Conservation (phyloP, 2,113 vertebrate species). For the Bos indicus region DNA sequence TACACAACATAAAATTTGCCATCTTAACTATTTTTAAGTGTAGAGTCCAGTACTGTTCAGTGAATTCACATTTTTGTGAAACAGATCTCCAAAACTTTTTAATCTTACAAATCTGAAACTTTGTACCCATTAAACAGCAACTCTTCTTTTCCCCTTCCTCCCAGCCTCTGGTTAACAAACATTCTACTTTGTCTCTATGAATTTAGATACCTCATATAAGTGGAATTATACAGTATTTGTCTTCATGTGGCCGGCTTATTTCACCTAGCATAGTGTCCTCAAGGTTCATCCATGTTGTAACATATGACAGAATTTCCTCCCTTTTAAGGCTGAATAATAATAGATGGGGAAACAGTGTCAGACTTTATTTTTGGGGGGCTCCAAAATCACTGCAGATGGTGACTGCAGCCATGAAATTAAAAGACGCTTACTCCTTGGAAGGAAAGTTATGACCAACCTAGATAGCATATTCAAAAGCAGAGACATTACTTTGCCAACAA, state of each 20-base stretch:
- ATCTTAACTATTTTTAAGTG: not conserved
- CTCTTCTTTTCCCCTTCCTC: not conserved
- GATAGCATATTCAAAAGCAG: too few species aligned
- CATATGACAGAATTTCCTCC: not conserved
- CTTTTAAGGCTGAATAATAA: not conserved
- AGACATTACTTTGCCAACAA: too few species aligned
- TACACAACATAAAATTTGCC: not conserved
- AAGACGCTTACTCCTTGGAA: too few species aligned
- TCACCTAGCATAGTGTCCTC: not conserved
- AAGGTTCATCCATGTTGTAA: not conserved
- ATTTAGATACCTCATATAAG: not conserved
- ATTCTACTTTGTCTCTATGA: not conserved
- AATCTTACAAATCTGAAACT: not conserved
- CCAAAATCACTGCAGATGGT: too few species aligned
- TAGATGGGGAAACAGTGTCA: too few species aligned
- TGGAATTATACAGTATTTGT: not conserved
- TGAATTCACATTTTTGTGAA: not conserved
- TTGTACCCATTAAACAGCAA: not conserved
- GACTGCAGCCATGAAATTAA: too few species aligned
- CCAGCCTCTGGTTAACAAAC: not conserved
- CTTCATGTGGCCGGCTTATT: not conserved
- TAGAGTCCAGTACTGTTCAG: not conserved
- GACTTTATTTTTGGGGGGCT: too few species aligned
- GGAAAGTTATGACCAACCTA: too few species aligned
- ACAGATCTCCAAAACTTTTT: not conserved